phyloP scores from a whole-genome alignment of 2,888 invertebrate species.

The Cephus sareptanus region DNA sequence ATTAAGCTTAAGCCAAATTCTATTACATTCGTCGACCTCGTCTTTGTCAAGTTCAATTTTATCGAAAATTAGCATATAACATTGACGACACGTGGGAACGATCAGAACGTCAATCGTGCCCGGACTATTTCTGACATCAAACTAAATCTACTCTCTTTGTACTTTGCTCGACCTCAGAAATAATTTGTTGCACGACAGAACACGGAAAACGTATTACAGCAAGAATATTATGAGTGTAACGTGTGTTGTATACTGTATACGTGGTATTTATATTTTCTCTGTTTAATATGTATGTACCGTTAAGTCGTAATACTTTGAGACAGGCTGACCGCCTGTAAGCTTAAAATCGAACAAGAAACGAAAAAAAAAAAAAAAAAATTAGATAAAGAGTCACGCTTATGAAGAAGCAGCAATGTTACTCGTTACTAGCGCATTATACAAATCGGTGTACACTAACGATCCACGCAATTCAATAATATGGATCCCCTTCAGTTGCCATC shows the following conservation, averaged over 20 bases:
- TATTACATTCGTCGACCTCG: slow-evolving; percentile 13
- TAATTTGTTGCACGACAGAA: slow-evolving; percentile 49
- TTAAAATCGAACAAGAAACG: slow-evolving; percentile 23
- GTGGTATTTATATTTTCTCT: slow-evolving; percentile 3
- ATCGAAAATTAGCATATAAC: slow-evolving; percentile 21
- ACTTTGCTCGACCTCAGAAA: slow-evolving; percentile 57
- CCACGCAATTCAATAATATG: not conserved
- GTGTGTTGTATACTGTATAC: not conserved
- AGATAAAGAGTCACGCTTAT: not conserved
- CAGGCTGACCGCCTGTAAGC: slow-evolving; percentile 34
- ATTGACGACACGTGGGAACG: slow-evolving; percentile 8
- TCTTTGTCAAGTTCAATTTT: slow-evolving; percentile 10
- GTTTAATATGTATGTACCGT: slow-evolving; percentile 17
- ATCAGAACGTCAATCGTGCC: slow-evolving; percentile 29
- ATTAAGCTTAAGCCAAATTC: not conserved
- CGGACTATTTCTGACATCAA: slow-evolving; percentile 56
- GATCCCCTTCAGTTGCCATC: not conserved
- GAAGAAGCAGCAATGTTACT: slow-evolving; percentile 4
- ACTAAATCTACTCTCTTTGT: slow-evolving; percentile 60
- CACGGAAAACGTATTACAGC: slow-evolving; percentile 13
- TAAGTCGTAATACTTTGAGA: slow-evolving; percentile 37
- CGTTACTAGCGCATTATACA: not conserved
- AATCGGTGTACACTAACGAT: not conserved
- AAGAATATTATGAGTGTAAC: not conserved
- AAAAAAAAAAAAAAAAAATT: slow-evolving; percentile 1